Conservation (phyloP, 2,797 vertebrate species). For the Centropyge bicolor region DNA sequence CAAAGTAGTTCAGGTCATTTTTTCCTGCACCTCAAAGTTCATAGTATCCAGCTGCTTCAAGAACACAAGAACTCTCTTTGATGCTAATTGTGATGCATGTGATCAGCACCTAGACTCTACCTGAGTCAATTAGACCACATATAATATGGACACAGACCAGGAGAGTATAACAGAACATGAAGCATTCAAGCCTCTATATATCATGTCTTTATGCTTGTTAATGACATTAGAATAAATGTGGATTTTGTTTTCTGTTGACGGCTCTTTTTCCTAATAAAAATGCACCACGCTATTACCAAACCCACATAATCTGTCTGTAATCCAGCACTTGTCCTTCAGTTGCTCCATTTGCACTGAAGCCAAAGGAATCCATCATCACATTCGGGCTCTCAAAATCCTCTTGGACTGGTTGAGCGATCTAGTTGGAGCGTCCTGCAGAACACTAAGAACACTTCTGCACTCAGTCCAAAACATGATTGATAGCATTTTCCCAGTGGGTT, state of each 20-base stretch:
- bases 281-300: neutral
- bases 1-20: no score
- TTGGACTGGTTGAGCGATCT: constrained; percentile 17
- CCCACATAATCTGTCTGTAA: neutral
- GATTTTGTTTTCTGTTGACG: neutral
- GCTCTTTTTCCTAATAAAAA: neutral
- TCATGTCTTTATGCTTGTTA: neutral
- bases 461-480: constrained; percentile 49
- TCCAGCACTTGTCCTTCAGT: constrained; percentile 11
- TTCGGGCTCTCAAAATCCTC: constrained; percentile 19
- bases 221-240: neutral
- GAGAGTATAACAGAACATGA: neutral
- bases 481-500: constrained; percentile 27
- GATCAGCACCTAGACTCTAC: no score
- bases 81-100: no score
- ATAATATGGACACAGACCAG: no score
- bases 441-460: constrained; percentile 24
- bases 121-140: no score
- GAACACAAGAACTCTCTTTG: no score
- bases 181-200: neutral
- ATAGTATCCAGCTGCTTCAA: no score
- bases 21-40: no score
- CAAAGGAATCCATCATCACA: constrained; percentile 28
- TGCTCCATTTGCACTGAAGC: constrained; percentile 11
- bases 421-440: constrained; percentile 30